Evolutionary conservation across 2,113 vertebrate genomes (phyloP), one percentile per base, ranked within the genome.

Genomic region (Todiramphus saurophagus): DNA sequence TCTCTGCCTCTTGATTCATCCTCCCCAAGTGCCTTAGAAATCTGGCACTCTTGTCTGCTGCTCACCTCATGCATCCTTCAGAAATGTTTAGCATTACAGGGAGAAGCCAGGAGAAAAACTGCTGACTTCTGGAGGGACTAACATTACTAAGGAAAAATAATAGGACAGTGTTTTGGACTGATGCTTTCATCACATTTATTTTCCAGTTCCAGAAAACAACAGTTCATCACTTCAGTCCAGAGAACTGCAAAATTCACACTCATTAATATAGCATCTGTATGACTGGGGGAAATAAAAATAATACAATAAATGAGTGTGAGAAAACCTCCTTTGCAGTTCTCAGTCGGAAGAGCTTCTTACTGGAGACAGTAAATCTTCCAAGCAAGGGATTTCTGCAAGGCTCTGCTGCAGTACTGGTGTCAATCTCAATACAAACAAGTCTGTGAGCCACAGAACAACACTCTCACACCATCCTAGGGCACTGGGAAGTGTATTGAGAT

Each of bases 1-100:
- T 85, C 76, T 90, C 90, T 67, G 55, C 83, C 75, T 83, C 64
- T 75, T 88, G 62, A 89, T 93, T 94, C 73, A 94, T 77, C 55
- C n/a, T 74, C 48, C 48, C 33, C 0, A 5, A 84, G 73, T 31
- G 31, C n/a, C 24, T 60, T 15, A 69, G 69, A 83, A 96, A 91
- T 77, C 58, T 18, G 3, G 60, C 68, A 62, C 68, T 64, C 80
- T 28, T 74, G 64, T 64, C 72, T 68, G n/a, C 17, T 48, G 50
- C 51, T 67, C 69, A 87, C 35, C 30, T 81, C 72, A 23, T 27
- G 20, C 39, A 94, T 89, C 79, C 91, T 87, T 87, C 83, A 89
- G 66, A 83, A 84, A 23, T 19, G 7, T 66, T 94, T 68, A 93
- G 81, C 51, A 81, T 75, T 93, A 68, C 41, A 75, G 62, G 55